Base-by-base conservation (phyloP, 2,888 invertebrate genomes). In the Nemotelus nigrinus region DNA sequence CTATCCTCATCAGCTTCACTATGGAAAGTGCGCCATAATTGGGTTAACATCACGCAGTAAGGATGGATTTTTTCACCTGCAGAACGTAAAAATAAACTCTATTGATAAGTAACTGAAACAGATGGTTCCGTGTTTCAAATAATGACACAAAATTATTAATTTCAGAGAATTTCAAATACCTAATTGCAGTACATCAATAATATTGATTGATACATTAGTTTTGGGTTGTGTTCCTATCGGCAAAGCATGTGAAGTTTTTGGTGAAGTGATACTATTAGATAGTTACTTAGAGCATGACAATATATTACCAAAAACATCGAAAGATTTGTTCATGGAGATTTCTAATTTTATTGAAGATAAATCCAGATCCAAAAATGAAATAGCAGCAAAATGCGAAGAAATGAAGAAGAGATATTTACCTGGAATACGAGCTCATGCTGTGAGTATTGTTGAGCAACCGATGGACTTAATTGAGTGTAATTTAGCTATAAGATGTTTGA, bases 1-100 rank as follows among this genome's bases (percentile, higher is more conserved):
- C 1, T 81, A 83, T 68, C 85, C 81, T 41, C 79, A 79, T 2
- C 60, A 79, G 4, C 48, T 86, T 3, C 86, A 86, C 71, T 84
- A 82, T 80, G 86, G 86, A 8, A 83, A 83, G 60, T 85, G 86
- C 77, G 80, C 84, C 25, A 76, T 86, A n/a, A 83, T 86, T 78
- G 86, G 86, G n/a, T 83, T 83, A 47, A 67, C 85, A 7, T 50
- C 76, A 47, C 77, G 74, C 48, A 79, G 82, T 1, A 80, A 83
- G 39, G n/a, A 41, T 3, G 74, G 74, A 3, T 39, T 60, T 4
- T 60, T 48, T 48, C 48, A 39, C 41, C n/a, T 74, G 48, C 39
- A 74, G 4, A 74, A 48, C 63, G 39, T 74, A 4, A 74, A 39
- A n/a, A 57, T 74, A 3, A 48, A 57, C 6, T 71, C 55, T 2